Evolutionary conservation across 2,888 invertebrate species (phyloP).

Genomic region (Scrobipalpa costella): DNA sequence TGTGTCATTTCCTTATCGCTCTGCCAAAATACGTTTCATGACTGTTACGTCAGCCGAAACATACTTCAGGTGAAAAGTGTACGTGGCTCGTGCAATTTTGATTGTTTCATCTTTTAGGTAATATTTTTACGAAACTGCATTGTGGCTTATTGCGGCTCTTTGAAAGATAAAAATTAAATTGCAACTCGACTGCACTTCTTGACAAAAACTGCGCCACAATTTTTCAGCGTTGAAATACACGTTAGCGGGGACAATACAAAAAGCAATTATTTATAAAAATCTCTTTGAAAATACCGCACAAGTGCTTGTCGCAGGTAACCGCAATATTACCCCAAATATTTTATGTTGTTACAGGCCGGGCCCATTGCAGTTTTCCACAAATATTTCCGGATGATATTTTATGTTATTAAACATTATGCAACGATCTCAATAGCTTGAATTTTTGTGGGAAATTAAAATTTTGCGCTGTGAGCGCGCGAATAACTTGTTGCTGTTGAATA

Average conservation of each 20-base stretch:
- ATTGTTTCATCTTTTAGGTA: constrained; percentile 40
- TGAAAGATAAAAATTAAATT: constrained; percentile 39
- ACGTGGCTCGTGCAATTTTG: constrained; percentile 55
- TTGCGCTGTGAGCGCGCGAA: background rate
- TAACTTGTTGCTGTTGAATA: constrained; percentile 6
- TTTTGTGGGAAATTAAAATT: constrained; percentile 15
- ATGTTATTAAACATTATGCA: constrained; percentile 27
- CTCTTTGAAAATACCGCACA: constrained; percentile 60
- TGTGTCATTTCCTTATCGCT: constrained; percentile 81
- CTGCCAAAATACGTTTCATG: constrained; percentile 80
- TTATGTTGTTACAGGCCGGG: constrained; percentile 50
- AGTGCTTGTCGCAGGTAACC: constrained; percentile 66
- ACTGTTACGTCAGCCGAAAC: constrained; percentile 76
- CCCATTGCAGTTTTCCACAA: constrained; percentile 57
- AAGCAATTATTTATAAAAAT: constrained; percentile 64
- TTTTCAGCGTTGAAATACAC: constrained; percentile 40
- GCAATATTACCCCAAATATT: constrained; percentile 67
- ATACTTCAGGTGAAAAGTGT: constrained; percentile 75
- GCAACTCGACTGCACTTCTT: constrained; percentile 39
- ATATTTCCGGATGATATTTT: constrained; percentile 54
- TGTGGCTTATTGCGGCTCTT: constrained; percentile 22
- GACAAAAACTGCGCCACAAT: constrained; percentile 44
- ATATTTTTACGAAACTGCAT: constrained; percentile 25
- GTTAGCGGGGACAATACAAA: constrained; percentile 40
- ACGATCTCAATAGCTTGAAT: constrained; percentile 24